Evolutionary conservation across 2,113 vertebrate species (phyloP).

Genomic region (Penelope pileata): DNA sequence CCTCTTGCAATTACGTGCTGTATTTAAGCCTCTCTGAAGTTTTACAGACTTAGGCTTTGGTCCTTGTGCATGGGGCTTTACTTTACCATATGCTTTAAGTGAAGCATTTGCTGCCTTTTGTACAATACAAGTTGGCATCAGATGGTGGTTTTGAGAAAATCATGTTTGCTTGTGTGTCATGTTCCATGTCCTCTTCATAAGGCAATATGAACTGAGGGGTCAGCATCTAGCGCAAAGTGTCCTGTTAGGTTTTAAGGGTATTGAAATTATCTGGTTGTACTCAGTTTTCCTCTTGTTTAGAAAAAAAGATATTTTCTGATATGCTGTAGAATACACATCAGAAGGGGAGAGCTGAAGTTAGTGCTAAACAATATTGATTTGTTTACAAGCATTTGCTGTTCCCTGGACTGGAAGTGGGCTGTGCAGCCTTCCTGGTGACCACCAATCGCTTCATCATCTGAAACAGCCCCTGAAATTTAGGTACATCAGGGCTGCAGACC

Average conservation of each 20-base stretch:
- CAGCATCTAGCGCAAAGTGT: background rate
- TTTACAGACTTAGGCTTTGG: background rate
- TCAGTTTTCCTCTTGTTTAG: background rate
- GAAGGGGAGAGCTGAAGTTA: background rate
- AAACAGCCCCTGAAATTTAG: background rate
- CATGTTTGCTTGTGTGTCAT: background rate
- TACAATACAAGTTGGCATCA: background rate
- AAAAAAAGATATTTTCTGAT: background rate
- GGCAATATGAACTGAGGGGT: background rate
- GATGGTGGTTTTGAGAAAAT: background rate
- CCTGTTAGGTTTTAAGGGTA: background rate
- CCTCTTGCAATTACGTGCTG: background rate
- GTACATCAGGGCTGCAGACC: background rate
- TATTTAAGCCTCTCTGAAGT: background rate
- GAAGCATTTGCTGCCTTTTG: background rate
- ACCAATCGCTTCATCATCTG: background rate
- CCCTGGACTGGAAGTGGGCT: background rate
- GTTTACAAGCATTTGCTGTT: conserved; percentile 5
- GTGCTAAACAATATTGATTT: background rate
- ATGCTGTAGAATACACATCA: background rate
- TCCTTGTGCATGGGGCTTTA: background rate
- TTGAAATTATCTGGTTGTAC: background rate
- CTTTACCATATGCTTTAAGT: background rate
- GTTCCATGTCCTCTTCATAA: background rate
- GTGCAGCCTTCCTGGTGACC: background rate